These are phyloP conservation scores for Burhinus oedicnemus DNA, from an alignment of 2,113 vertebrate species.

Conservation along the genomic window DNA sequence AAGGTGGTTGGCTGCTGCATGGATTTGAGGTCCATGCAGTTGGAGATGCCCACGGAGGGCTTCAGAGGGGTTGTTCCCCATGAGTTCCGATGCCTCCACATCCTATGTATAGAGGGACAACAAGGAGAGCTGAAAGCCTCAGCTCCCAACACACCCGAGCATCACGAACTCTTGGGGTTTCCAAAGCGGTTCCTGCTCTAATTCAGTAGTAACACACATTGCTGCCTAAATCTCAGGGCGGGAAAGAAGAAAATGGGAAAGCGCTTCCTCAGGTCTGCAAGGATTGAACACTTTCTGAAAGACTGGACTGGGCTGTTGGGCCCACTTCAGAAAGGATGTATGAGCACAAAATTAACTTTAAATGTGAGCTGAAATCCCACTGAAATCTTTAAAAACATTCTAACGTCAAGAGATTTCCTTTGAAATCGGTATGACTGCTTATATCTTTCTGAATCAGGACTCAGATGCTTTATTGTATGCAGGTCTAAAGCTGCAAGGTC, in stretches of 20 bases:
- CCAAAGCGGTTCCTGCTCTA: neutral
- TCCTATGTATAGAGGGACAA: no score
- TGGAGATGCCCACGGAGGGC: neutral
- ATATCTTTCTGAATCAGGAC: neutral
- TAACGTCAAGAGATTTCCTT: neutral
- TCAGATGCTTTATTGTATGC: neutral
- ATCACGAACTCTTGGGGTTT: neutral
- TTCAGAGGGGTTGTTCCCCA: neutral
- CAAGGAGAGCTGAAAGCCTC: neutral
- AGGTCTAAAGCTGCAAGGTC: neutral
- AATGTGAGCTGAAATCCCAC: neutral
- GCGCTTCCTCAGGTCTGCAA: neutral
- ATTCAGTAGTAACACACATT: neutral
- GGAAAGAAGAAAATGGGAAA: neutral
- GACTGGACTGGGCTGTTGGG: neutral
- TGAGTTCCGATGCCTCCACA: fast-evolving
- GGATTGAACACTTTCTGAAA: neutral
- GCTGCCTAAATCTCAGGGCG: neutral
- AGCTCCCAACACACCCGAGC: neutral
- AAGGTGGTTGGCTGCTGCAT: neutral
- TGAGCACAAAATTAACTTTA: neutral
- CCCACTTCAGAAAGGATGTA: neutral
- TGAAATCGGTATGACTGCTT: neutral
- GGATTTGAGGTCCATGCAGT: neutral
- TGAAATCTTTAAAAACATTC: neutral